Base-by-base conservation (phyloP, 2,888 invertebrate species). In the Pyrocoelia pectoralis region DNA sequence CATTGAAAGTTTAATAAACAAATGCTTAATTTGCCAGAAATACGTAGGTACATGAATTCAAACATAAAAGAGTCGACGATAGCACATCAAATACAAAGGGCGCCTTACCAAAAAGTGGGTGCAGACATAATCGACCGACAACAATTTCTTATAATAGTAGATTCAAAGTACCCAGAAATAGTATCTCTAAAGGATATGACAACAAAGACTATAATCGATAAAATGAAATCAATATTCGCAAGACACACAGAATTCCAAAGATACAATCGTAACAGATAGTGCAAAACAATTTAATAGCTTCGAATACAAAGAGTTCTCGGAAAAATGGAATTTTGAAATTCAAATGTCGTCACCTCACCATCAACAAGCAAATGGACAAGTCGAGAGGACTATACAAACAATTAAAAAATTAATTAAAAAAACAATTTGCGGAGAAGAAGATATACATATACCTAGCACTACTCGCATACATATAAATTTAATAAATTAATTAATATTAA, bases 31-130 rank as follows among this genome's bases (percentile, higher is more conserved):
- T 18, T 60, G 60, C 14, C n/a, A 48, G 3, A 50, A 49, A n/a
- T n/a, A n/a, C n/a, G n/a, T n/a, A n/a, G n/a, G n/a, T n/a, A n/a
- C n/a, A 51, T 40, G 24, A 24, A 24, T 24, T 24, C 24, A 8
- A 38, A 46, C 13, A 2, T 6, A 14, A 52, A 41, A 41, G 58
- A 58, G 38, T 24, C 51, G 1, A 40, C 52, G 50, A 13, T 51
- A 52, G 17, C 52, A 13, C 50, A 57, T 50, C 19, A 49, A 19
- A 57, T 57, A 17, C 12, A 13, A 38, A 24, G 3, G 9, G 18
- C 15, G 15, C 56, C 56, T 28, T 56, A 49, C 48, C 49, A 48
- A 48, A 56, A 56, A 33, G 29, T 56, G 24, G 49, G 49, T 12
- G 38, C 12, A 38, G 38, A 38, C 10, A 38, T 38, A 38, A n/a